Evolutionary conservation across 23 tunicate genomes (phyloP), one percentile per base, ranked within the genome.

Genomic region (Styela plicata): DNA sequence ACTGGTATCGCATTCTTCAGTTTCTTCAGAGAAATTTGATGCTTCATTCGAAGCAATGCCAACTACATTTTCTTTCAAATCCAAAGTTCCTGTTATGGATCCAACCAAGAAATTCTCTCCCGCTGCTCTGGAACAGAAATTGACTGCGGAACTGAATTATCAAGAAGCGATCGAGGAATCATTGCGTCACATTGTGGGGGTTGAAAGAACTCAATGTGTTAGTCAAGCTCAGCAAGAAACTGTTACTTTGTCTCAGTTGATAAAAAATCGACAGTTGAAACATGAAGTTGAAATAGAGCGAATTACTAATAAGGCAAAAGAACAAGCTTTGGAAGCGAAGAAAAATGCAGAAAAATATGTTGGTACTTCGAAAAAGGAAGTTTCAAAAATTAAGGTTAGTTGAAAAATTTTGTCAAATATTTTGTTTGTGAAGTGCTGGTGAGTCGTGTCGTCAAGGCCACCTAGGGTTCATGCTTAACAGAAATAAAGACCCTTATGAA

Each of bases 141-240:
- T 93, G 69, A 64, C 75, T 10, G 57, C 90, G 44, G 98, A 93
- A 65, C 76, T 93, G 66, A 86, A 83, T 63, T 66, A 85, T 20
- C 86, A 70, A 63, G 98, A 93, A 31, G 67, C 89, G 24, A 69
- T 88, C 61, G 98, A 81, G 16, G 98, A 88, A 66, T 74, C 91
- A 37, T 66, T 93, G 20, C 80, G 83, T 18, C 93, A 85, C 30
- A 83, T 93, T 44, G 69, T 16, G 2, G 79, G 84, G 22, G 88
- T 83, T 0, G 98, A 93, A 63, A 24, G 66, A 26, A 80, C 88
- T 18, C 91, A 83, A 34, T 35, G 80, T 31, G 84, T 87, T 24
- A 83, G 92, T 5, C 34, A 71, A 63, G 97, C 97, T 31, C 97
- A 92, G 52, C 91, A 92, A 74, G 97, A 92, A 69, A 83, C 97